phyloP scores from a whole-genome alignment of 2,888 invertebrate species.

The Falcaria lacertinaria region DNA sequence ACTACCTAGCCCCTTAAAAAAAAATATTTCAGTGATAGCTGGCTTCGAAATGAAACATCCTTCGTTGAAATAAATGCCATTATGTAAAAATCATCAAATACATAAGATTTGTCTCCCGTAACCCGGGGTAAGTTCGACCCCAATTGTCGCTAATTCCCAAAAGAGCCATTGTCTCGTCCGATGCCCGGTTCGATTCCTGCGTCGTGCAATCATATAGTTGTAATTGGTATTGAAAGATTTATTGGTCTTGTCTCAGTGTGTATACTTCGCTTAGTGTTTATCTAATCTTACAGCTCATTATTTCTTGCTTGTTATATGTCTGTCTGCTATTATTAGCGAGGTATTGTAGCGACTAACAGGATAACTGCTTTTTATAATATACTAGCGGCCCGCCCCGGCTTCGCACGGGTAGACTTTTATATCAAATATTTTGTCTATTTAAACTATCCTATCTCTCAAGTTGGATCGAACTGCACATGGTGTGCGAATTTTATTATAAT shows the following conservation, averaged over 20 bases:
- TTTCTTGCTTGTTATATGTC: constrained; percentile 55
- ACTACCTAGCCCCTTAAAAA: too few species aligned
- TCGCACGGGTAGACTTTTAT: too few species aligned
- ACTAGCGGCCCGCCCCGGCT: too few species aligned
- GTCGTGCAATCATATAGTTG: constrained; percentile 56
- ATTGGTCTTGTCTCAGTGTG: constrained; percentile 54
- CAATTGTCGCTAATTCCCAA: constrained; percentile 61
- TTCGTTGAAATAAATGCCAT: too few species aligned
- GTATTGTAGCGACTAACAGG: constrained; percentile 34
- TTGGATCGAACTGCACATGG: too few species aligned
- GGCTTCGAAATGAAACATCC: too few species aligned
- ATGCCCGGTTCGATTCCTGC: constrained; percentile 36
- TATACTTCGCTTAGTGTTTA: constrained; percentile 53
- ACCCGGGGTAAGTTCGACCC: constrained; percentile 28
- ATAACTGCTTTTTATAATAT: constrained; percentile 4
- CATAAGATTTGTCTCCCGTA: constrained; percentile 13
- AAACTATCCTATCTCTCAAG: too few species aligned
- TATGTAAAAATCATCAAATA: neutral
- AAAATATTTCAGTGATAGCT: too few species aligned
- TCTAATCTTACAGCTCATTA: constrained; percentile 66
- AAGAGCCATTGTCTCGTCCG: constrained; percentile 47
- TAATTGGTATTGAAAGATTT: constrained; percentile 70
- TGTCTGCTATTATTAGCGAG: constrained; percentile 53
- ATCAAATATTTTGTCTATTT: too few species aligned
- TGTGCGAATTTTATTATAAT: too few species aligned